Conservation (phyloP, 2,888 invertebrate species). For the Conus canariensis region DNA sequence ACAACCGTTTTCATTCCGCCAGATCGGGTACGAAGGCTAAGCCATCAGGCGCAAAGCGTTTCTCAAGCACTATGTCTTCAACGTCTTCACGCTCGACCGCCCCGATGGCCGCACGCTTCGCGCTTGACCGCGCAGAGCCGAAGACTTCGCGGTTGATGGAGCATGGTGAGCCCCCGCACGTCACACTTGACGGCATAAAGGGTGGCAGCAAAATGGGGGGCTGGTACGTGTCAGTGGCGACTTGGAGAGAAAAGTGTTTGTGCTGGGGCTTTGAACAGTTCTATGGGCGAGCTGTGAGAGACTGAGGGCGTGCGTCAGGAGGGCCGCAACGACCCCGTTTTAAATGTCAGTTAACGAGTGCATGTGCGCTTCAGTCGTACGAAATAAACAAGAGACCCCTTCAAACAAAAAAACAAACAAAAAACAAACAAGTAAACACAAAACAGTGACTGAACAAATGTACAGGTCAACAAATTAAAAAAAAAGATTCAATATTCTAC, state of each 20-base stretch:
- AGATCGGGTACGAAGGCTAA: background rate
- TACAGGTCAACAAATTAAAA: too few relatives aligned
- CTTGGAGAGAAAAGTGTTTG: background rate
- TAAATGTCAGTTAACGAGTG: too few relatives aligned
- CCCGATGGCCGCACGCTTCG: background rate
- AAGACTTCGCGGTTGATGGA: background rate
- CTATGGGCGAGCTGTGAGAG: background rate
- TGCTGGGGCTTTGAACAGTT: background rate
- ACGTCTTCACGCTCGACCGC: too few relatives aligned
- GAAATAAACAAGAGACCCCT: too few relatives aligned
- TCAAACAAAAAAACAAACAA: too few relatives aligned
- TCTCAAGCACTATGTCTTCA: background rate
- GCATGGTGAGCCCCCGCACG: background rate
- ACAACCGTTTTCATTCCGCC: slow-evolving; percentile 6
- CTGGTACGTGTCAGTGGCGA: background rate
- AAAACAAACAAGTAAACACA: too few relatives aligned
- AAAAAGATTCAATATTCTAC: too few relatives aligned
- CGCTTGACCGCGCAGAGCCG: background rate
- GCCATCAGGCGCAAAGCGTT: background rate
- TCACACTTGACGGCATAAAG: background rate
- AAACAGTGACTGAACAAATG: too few relatives aligned
- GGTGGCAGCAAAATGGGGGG: background rate
- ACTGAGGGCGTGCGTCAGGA: too few relatives aligned
- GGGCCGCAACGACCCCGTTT: too few relatives aligned
- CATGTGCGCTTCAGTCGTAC: too few relatives aligned